Evolutionary conservation across 2,797 vertebrate species (phyloP), one percentile per base, ranked within the genome.

Genomic region (Coilia nasus): DNA sequence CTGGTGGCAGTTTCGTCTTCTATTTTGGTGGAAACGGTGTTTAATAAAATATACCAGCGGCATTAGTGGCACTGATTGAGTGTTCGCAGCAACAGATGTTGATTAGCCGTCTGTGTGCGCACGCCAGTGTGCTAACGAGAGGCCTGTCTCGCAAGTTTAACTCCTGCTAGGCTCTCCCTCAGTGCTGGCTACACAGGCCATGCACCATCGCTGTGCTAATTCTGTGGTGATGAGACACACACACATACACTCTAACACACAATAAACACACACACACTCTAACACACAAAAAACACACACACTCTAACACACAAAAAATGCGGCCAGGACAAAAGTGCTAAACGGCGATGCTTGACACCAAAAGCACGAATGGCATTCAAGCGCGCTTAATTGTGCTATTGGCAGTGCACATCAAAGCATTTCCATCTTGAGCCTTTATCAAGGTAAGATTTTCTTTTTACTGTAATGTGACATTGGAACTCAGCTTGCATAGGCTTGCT

Each of bases 41-140:
- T 88, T 89, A 89, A 91, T 90, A 88, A 90, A 89, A 87, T 81
- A 84, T 81, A 35, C 25, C 50, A 46, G 82, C 78, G 75, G 71
- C 23, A 60, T 84, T 84, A 75, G 28, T 83, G 78, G 46, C 15
- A 21, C 81, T 85, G 86, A 87, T 85, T 84, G 90, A 88, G 64
- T 54, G 83, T 50, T 87, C 82, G 60, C 56, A 59, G 44, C 81
- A 87, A 84, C 59, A 86, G 54, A 89, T 89, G 86, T 82, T 88
- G 71, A 88, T 85, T 82, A 86, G 85, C 81, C 71, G 17, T 56
- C 71, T 50, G 31, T 71, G 17, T 47, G 81, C 50, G 23, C 17
- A 50, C 57, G 41, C 47, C 41, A 25, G 31, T 5, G 35, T 81
- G 57, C 25, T 83, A 87, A 64, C 81, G 83, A 85, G 81, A 85